Conservation (phyloP, 2,113 vertebrate species). For the Dendrocopos noguchii region DNA sequence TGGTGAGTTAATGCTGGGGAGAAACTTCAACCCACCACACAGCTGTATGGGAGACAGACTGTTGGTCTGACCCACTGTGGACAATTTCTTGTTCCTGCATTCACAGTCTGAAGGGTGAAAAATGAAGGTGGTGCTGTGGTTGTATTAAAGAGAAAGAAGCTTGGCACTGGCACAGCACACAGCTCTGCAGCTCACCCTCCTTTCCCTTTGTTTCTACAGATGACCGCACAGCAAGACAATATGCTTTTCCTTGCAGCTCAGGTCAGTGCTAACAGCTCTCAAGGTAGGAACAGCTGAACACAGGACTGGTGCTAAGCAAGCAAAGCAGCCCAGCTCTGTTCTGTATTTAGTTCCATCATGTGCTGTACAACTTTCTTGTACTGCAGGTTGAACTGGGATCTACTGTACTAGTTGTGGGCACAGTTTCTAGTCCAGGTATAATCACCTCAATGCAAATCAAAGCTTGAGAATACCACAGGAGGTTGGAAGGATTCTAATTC, state of each 20-base stretch:
- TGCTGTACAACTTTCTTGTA: neutral
- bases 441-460: neutral
- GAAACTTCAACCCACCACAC: too few species aligned
- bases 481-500: neutral
- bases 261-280: conserved; percentile 14
- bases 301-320: neutral
- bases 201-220: conserved; percentile 24
- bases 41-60: neutral
- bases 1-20: too few species aligned
- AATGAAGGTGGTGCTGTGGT: neutral
- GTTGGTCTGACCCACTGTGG: neutral
- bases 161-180: neutral
- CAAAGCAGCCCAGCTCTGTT: neutral
- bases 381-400: neutral
- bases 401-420: neutral
- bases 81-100: neutral
- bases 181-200: neutral
- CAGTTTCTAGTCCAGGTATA: neutral
- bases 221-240: neutral
- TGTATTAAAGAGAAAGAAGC: neutral
- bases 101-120: neutral
- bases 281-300: neutral
- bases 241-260: conserved; percentile 39
- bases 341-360: neutral
- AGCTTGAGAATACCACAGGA: neutral